Conservation (phyloP, 2,113 vertebrate genomes). For the Callospermophilus lateralis region DNA sequence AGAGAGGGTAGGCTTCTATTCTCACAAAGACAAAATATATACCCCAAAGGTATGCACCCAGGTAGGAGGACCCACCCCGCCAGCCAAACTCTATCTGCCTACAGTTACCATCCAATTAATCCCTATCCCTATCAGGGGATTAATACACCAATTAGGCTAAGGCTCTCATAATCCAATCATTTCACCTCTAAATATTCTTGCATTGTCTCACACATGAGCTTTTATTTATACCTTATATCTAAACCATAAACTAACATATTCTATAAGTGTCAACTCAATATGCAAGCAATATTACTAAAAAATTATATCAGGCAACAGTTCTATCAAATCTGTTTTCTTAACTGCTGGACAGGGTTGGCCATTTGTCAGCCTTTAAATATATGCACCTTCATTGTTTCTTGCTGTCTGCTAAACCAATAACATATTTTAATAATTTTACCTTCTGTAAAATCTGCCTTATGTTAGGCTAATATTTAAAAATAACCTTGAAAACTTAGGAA, state of each 20-base stretch:
- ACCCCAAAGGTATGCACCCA: too few species aligned
- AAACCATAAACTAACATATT: neutral
- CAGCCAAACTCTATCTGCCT: too few species aligned
- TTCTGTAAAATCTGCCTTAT: neutral
- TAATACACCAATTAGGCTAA: too few species aligned
- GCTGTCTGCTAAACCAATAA: neutral
- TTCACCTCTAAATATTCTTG: too few species aligned
- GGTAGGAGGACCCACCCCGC: too few species aligned
- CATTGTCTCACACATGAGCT: too few species aligned
- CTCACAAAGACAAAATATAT: too few species aligned
- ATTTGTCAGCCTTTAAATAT: constrained; percentile 19
- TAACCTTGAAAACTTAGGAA: constrained; percentile 35
- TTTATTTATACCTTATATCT: too few species aligned
- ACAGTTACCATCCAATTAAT: too few species aligned
- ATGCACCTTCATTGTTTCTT: neutral
- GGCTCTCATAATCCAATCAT: too few species aligned
- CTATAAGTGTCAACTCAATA: constrained; percentile 12
- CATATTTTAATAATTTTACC: constrained; percentile 27
- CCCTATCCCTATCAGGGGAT: too few species aligned
- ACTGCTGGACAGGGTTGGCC: neutral
- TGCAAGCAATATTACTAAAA: neutral
- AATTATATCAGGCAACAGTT: neutral
- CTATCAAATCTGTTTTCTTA: constrained; percentile 16
- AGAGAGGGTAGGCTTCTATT: too few species aligned
- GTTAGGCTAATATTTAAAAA: neutral